phyloP scores from a whole-genome alignment of 2,888 invertebrate species.

The Isoperla grammatica region DNA sequence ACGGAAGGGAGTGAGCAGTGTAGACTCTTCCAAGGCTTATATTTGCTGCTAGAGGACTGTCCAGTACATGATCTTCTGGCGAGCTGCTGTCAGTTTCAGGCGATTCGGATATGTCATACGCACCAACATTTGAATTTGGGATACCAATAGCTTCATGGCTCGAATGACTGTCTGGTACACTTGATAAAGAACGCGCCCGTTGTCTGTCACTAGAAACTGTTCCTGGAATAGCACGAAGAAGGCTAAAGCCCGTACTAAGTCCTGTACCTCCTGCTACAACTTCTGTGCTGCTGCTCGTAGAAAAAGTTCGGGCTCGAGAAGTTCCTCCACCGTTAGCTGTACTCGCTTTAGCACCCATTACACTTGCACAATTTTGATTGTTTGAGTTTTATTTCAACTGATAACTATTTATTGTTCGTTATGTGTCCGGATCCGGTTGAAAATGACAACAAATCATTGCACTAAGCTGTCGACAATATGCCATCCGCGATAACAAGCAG shows the following conservation, averaged over 20 bases:
- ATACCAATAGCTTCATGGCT: conserved; percentile 55
- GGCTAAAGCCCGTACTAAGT: conserved; percentile 49
- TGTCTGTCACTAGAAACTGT: conserved; percentile 72
- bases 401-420: no score
- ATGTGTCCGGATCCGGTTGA: conserved; percentile 16
- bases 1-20: conserved; percentile 83
- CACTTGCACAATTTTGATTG: conserved; percentile 16
- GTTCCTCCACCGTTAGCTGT: conserved; percentile 66
- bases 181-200: conserved; percentile 74
- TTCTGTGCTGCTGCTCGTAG: conserved; percentile 63
- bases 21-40: conserved; percentile 71
- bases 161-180: conserved; percentile 66
- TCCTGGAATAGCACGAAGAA: conserved; percentile 61
- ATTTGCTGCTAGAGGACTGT: conserved; percentile 44
- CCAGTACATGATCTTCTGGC: conserved; percentile 58
- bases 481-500: conserved; percentile 46
- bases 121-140: conserved; percentile 52
- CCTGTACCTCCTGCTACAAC: conserved; percentile 46
- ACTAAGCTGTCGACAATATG: conserved; percentile 38
- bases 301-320: conserved; percentile 63
- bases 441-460: conserved; percentile 30
- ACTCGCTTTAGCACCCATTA: conserved; percentile 81
- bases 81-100: conserved; percentile 63
- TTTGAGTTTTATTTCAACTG: not conserved
- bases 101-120: conserved; percentile 58